Conservation (phyloP, 2,888 invertebrate species). For the Geophilus truncorum region DNA sequence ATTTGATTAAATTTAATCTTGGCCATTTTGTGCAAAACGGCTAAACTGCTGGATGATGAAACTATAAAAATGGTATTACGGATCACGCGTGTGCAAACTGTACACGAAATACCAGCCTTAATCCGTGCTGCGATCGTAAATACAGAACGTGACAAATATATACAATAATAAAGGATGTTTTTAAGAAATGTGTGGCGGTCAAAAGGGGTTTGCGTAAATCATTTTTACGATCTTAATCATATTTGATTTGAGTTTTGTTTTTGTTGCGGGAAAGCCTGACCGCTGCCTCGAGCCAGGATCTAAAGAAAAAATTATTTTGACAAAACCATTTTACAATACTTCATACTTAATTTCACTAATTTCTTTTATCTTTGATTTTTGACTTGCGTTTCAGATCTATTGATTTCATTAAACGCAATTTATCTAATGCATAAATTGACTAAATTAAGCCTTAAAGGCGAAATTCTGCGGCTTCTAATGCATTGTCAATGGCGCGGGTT, state of each 20-base stretch:
- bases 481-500: too few species aligned
- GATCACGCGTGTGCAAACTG: background rate
- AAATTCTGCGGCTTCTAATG: background rate
- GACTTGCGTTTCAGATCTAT: too few species aligned
- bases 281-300: background rate
- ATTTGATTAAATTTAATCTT: constrained; percentile 14
- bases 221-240: background rate
- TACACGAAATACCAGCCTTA: background rate
- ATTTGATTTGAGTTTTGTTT: too few species aligned
- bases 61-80: constrained; percentile 8
- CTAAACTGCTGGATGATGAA: background rate
- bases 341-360: too few species aligned
- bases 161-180: background rate
- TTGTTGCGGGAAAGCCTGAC: too few species aligned
- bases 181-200: background rate
- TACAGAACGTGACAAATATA: constrained; percentile 15
- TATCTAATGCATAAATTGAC: background rate
- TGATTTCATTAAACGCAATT: background rate
- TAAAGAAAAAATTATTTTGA: too few species aligned
- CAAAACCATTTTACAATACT: too few species aligned
- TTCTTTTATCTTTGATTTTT: too few species aligned
- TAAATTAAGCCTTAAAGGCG: background rate
- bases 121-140: background rate
- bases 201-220: background rate
- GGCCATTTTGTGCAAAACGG: background rate